Percentiles rank a stretch among this genome's conserved stretches.
Evolutionary conservation across 1,140 invertebrate species (phyloP).

Genomic region (Conus ventricosus): DNA sequence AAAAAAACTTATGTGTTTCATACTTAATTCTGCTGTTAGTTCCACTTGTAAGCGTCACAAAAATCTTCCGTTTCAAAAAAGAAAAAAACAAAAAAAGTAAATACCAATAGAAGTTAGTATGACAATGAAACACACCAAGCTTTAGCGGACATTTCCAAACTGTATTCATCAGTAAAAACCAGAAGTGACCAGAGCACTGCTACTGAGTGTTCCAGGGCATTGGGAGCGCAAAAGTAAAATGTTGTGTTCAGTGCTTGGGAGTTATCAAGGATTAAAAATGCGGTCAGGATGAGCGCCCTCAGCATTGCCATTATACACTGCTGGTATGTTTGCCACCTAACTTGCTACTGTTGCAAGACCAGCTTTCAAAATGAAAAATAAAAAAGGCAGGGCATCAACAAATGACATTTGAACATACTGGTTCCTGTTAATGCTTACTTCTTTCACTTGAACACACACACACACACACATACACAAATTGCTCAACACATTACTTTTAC

Average conservation of each 20-base stretch:
- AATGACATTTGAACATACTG: not conserved
- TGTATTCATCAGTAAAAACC: not conserved
- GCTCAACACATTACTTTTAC: too few species aligned
- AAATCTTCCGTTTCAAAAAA: too few species aligned
- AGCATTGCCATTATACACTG: not conserved
- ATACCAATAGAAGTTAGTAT: too few species aligned
- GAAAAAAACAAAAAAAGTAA: too few species aligned
- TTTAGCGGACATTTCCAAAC: too few species aligned
- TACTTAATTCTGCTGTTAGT: too few species aligned
- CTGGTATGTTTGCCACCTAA: not conserved
- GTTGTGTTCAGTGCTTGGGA: not conserved
- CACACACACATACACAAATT: too few species aligned
- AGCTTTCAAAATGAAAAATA: too few species aligned
- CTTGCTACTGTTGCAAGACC: not conserved
- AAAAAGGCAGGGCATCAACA: not conserved
- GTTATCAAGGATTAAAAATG: constrained; percentile 1
- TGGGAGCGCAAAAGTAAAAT: not conserved
- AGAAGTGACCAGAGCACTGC: not conserved
- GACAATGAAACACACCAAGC: not conserved
- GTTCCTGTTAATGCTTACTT: not conserved
- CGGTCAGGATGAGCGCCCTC: not conserved
- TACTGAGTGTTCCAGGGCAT: not conserved
- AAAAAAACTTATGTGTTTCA: too few species aligned
- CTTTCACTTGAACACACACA: not conserved
- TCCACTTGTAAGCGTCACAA: too few species aligned